Conservation (phyloP, 2,888 invertebrate species). For the Conomelus anceps region DNA sequence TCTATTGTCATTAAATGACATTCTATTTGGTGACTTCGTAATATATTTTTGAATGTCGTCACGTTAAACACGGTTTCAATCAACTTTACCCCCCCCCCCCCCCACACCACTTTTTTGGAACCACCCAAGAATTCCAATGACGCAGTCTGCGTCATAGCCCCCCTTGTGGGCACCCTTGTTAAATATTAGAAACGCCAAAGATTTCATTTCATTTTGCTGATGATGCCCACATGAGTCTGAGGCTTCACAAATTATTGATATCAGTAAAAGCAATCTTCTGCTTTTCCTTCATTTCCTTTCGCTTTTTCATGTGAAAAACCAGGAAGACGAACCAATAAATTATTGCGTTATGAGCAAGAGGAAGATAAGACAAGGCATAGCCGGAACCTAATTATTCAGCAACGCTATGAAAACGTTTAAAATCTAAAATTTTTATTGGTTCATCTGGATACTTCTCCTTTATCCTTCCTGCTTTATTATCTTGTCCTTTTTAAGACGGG, state of each 20-base stretch:
- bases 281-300: background rate
- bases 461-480: background rate
- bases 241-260: background rate
- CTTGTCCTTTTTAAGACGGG: background rate
- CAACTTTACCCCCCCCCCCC: too few species aligned
- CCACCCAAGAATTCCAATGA: too few species aligned
- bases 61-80: too few species aligned
- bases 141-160: too few species aligned
- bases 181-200: too few species aligned
- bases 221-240: too few species aligned
- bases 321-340: background rate
- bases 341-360: background rate
- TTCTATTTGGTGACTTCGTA: too few species aligned
- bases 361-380: background rate
- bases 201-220: too few species aligned
- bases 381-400: background rate
- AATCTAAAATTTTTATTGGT: background rate
- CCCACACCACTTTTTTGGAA: too few species aligned
- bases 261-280: background rate
- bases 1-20: too few species aligned
- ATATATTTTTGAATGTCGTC: too few species aligned
- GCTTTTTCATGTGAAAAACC: background rate
- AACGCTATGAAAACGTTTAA: background rate
- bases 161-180: too few species aligned
- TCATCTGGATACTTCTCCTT: background rate